Conservation (phyloP, 1,140 invertebrate species). For the Anastrepha ludens region DNA sequence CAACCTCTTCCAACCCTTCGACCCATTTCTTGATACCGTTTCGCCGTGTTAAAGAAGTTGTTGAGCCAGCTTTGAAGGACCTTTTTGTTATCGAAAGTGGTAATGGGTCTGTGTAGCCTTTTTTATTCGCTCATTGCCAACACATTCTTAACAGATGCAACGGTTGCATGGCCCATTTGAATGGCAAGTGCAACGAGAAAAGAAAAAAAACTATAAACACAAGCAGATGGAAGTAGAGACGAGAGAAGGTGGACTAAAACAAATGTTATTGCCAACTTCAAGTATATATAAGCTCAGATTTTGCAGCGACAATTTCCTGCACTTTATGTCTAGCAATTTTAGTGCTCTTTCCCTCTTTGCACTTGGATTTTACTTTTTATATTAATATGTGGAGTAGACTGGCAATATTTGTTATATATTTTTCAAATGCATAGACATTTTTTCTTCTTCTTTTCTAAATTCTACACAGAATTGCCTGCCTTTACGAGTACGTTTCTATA, state of each 20-base stretch:
- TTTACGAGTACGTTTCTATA: too few relatives aligned
- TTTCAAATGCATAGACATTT: too few relatives aligned
- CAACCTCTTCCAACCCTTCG: too few relatives aligned
- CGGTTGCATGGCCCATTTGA: slow-evolving; percentile 20
- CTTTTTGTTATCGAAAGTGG: too few relatives aligned
- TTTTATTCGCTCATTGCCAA: background rate
- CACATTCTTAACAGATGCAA: background rate
- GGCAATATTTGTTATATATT: too few relatives aligned
- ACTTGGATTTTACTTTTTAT: background rate
- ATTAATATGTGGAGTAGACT: too few relatives aligned
- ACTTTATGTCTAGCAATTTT: slow-evolving; percentile 7
- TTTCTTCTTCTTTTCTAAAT: background rate
- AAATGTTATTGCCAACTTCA: slow-evolving; percentile 29
- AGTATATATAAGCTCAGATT: slow-evolving; percentile 45
- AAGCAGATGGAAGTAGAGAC: background rate
- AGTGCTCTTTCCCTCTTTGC: background rate
- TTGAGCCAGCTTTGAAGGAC: too few relatives aligned
- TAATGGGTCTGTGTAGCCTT: background rate
- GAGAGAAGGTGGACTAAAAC: background rate
- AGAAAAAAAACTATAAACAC: background rate
- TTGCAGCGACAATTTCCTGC: slow-evolving; percentile 35
- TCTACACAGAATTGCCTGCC: background rate
- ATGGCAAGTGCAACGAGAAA: background rate
- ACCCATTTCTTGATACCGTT: too few relatives aligned
- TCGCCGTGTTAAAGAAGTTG: too few relatives aligned